A percentile compares a stretch with the other conserved stretches of the same genome.
Conservation (phyloP, 2,888 invertebrate genomes). For the Eumerus sabulonum region DNA sequence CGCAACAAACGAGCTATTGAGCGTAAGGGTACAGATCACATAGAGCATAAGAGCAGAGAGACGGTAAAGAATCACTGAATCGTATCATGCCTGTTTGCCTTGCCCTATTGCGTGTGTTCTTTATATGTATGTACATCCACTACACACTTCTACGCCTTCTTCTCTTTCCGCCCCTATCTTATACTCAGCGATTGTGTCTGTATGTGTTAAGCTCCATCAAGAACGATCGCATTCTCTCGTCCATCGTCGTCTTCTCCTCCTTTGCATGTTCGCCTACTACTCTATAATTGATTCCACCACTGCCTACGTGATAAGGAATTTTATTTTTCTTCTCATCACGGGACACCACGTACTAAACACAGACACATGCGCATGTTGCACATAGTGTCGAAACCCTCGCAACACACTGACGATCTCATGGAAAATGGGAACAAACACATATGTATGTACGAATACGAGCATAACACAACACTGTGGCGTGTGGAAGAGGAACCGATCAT, state of each 20-base stretch:
- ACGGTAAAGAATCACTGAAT: conserved; percentile 58
- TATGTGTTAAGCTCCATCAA: conserved; percentile 28
- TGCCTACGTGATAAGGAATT: conserved; percentile 69
- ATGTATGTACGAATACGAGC: no score
- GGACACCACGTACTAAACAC: conserved; percentile 50
- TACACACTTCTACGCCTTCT: conserved; percentile 18
- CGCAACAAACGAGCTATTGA: no score
- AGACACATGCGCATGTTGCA: conserved; percentile 18
- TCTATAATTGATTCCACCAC: conserved; percentile 57
- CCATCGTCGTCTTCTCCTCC: conserved; percentile 45
- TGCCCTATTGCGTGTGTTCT: conserved; percentile 78
- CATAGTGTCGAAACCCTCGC: neutral
- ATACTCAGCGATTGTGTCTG: no score
- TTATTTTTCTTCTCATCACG: conserved; percentile 68
- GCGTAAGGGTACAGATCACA: no score
- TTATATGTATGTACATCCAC: conserved; percentile 12
- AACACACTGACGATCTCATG: conserved; percentile 14
- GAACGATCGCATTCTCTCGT: conserved; percentile 46
- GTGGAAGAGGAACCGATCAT: conserved; percentile 40
- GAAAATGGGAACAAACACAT: conserved; percentile 52
- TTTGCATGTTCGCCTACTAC: conserved; percentile 65
- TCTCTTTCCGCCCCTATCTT: conserved; percentile 12
- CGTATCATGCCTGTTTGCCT: conserved; percentile 76
- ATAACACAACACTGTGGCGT: neutral
- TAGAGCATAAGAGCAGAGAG: neutral